Evolutionary conservation across 2,888 invertebrate genomes (phyloP).

Genomic region (Molorchus minor): DNA sequence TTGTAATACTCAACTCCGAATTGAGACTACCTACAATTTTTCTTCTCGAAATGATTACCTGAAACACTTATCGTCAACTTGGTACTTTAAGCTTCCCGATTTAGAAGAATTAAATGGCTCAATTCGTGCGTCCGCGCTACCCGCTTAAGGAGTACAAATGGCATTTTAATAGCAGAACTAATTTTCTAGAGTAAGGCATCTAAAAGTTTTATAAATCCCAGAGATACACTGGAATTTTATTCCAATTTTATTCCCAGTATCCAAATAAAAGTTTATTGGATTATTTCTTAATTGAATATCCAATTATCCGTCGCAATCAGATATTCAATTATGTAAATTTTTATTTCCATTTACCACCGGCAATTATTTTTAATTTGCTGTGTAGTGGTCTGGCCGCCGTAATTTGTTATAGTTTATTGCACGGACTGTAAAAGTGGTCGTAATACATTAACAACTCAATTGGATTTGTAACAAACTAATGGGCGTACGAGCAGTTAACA

Average conservation of each 20-base stretch:
- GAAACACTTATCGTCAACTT: too few relatives aligned
- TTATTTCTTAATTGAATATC: constrained; percentile 12
- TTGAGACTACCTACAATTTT: too few relatives aligned
- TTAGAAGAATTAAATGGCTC: not conserved
- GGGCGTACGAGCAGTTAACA: too few relatives aligned
- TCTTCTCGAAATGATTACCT: too few relatives aligned
- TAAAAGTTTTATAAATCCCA: constrained; percentile 15
- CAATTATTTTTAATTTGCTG: constrained; percentile 17
- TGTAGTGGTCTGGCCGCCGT: not conserved
- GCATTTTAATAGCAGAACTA: constrained; percentile 18
- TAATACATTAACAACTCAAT: constrained; percentile 19
- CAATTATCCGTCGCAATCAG: constrained; percentile 2
- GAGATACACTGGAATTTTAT: constrained; percentile 11
- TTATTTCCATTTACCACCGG: not conserved
- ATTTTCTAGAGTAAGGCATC: constrained; percentile 21
- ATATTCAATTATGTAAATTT: constrained; percentile 20
- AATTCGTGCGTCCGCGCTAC: not conserved
- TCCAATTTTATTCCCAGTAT: not conserved
- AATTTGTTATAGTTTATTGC: constrained; percentile 10
- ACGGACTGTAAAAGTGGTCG: constrained; percentile 13
- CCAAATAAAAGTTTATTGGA: not conserved
- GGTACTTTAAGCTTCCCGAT: not conserved
- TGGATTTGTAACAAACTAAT: constrained; percentile 7
- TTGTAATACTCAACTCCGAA: too few relatives aligned
- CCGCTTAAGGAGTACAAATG: not conserved